Conservation (phyloP, 2,888 invertebrate genomes). For the Pheosia tremula region DNA sequence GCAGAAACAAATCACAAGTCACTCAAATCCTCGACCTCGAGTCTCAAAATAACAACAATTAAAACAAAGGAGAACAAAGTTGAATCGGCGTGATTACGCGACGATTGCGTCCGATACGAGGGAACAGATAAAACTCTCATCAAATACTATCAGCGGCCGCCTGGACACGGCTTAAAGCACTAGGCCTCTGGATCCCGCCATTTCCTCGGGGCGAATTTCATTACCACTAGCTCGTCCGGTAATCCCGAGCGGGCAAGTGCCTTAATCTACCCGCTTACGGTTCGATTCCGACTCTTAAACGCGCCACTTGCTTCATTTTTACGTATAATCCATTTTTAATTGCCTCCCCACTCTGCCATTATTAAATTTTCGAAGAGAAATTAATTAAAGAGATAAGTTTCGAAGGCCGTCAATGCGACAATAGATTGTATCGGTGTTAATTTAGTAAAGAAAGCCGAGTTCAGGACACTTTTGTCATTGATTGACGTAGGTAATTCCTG, state of each 20-base stretch:
- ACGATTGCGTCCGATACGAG: constrained; percentile 64
- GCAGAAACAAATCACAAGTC: constrained; percentile 41
- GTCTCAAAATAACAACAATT: constrained; percentile 62
- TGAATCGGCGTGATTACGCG: constrained; percentile 63
- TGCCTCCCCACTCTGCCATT: constrained; percentile 67
- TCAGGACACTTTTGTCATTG: constrained; percentile 59
- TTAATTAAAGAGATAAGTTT: constrained; percentile 74
- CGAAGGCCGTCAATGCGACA: constrained; percentile 70
- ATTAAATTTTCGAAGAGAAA: constrained; percentile 75
- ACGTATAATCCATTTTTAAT: constrained; percentile 82
- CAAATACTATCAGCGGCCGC: constrained; percentile 79
- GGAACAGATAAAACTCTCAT: constrained; percentile 81
- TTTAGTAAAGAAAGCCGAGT: constrained; percentile 68
- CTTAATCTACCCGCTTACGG: constrained; percentile 76
- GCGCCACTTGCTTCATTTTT: constrained; percentile 77
- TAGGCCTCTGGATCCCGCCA: constrained; percentile 74
- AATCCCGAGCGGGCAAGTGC: constrained; percentile 75
- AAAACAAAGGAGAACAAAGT: constrained; percentile 61
- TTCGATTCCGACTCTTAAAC: constrained; percentile 78
- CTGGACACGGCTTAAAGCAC: constrained; percentile 77
- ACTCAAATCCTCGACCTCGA: constrained; percentile 46
- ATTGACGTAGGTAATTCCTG: constrained; percentile 56
- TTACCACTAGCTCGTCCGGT: constrained; percentile 79
- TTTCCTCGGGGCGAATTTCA: constrained; percentile 80
- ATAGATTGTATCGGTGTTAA: constrained; percentile 77